Conservation (phyloP, 1,140 invertebrate genomes). For the Apolygus lucorum region DNA sequence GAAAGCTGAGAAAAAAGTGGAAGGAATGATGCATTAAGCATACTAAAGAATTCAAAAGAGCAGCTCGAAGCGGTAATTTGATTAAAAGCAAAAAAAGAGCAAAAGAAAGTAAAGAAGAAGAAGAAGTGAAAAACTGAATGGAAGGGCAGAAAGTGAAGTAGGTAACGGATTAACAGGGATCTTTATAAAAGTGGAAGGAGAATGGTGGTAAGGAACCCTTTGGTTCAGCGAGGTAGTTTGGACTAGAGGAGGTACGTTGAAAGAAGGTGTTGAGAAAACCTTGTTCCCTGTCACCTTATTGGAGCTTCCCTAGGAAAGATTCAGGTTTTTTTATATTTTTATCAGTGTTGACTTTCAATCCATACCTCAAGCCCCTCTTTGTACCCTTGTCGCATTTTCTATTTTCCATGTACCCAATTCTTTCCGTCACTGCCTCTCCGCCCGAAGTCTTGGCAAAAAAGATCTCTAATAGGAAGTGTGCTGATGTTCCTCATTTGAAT, state of each 20-base stretch:
- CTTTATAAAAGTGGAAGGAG: not conserved
- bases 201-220: not conserved
- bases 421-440: not conserved
- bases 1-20: not conserved
- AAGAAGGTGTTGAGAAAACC: too few relatives aligned
- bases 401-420: too few relatives aligned
- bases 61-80: not conserved
- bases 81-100: not conserved
- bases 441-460: not conserved
- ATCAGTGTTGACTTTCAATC: not conserved
- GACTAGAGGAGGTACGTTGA: too few relatives aligned
- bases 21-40: not conserved
- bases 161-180: not conserved
- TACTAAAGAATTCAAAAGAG: not conserved
- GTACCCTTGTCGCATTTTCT: not conserved
- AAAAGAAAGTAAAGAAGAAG: not conserved
- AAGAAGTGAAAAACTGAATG: not conserved
- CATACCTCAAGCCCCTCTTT: not conserved
- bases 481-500: not conserved
- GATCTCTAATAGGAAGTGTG: not conserved
- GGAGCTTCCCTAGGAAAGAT: not conserved
- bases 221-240: too few relatives aligned
- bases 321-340: not conserved
- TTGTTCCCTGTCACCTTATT: not conserved
- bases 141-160: not conserved